Conservation (phyloP, 2,888 invertebrate species). For the Amphipoea lucens region DNA sequence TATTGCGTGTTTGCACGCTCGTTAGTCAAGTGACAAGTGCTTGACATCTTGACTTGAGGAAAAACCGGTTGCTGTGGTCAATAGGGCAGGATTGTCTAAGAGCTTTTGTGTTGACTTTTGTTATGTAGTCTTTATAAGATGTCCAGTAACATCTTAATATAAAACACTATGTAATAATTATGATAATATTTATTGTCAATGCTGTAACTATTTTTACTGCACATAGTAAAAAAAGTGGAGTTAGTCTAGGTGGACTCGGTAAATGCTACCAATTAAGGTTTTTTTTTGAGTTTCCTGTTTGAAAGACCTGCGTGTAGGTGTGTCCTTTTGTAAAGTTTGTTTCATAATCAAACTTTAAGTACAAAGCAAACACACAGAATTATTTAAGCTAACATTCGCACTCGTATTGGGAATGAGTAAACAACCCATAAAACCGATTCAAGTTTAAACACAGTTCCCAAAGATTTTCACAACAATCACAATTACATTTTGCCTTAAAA, state of each 20-base stretch:
- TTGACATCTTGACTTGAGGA: constrained; percentile 26
- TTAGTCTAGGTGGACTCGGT: background rate
- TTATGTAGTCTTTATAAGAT: background rate
- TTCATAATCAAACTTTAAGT: background rate
- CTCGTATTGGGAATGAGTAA: background rate
- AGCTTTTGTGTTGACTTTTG: background rate
- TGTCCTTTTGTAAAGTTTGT: background rate
- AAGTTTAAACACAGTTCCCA: background rate
- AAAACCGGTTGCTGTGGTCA: constrained; percentile 11
- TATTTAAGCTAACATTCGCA: background rate
- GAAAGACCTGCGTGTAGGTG: background rate
- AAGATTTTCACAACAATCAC: background rate
- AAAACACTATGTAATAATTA: background rate
- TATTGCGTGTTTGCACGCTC: constrained; percentile 17
- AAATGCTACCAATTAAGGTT: background rate
- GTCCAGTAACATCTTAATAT: background rate
- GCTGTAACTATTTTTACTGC: background rate
- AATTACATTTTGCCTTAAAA: constrained; percentile 23
- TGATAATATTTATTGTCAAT: background rate
- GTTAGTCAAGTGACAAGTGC: constrained; percentile 17
- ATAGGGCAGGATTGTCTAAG: background rate
- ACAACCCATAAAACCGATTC: background rate
- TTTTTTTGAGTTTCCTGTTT: too few relatives aligned
- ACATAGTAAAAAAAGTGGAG: background rate
- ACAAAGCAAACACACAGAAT: background rate